Base-by-base conservation (phyloP, 2,888 invertebrate genomes). In the Acrobasis consociella region DNA sequence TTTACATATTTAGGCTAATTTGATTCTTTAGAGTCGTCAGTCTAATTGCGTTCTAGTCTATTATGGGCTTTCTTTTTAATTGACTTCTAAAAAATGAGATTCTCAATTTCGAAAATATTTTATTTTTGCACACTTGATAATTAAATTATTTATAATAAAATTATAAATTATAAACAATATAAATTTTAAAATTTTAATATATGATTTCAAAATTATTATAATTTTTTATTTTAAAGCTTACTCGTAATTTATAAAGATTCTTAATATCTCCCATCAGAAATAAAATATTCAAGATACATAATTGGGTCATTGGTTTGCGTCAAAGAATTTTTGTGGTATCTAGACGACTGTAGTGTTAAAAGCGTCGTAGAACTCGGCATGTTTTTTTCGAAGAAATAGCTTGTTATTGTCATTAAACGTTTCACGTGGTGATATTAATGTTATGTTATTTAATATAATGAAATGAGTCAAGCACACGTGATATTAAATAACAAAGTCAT, bases 1-100 rank as follows among this genome's bases (percentile, higher is more conserved):
- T 60, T 60, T 52, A 13, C 51, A 60, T 60, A 60, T 60, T 60
- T 52, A 51, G 60, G 60, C 60, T 60, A 60, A 60, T 60, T 38
- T 42, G 60, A 60, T 60, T 60, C 60, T 37, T 51, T 51, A 51
- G 51, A 39, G 52, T 60, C 39, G 39, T 42, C 50, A 38, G 42
- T 60, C 22, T 60, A 60, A 60, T 60, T 60, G 60, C 51, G 50
- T 60, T 42, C 38, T 55, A 11, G 46, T 55, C 55, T 39, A 42
- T 13, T 42, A 42, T 46, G 17, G 46, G 22, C 39, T 60, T 60
- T 52, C n/a, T 60, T 60, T 31, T 10, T 46, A 16, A 22, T n/a
- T n/a, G n/a, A 46, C 46, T 46, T 11, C 11, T 5, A 5, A 31
- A 31, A 31, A 31, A 31, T 31, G 8, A 1, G 7, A 7, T 31